Evolutionary conservation across 2,888 invertebrate species (phyloP), one percentile per base, ranked within the genome.

Genomic region (Himalopsyche anomala): DNA sequence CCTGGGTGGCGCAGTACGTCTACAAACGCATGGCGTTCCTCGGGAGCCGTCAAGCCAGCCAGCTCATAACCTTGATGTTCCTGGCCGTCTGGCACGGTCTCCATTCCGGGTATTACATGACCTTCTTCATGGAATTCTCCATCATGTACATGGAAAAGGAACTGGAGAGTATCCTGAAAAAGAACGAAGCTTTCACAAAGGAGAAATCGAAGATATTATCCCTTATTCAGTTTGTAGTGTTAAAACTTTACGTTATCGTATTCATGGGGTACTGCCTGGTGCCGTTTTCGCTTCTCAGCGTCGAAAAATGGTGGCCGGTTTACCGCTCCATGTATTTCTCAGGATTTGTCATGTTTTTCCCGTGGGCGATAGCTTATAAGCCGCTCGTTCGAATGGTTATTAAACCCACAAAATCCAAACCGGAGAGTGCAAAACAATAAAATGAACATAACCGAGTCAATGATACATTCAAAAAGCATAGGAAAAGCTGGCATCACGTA

Each of bases 31-130:
- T 99, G 74, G 97, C 96, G 90, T 99, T 98, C 91, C 93, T 99
- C 81, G 97, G 97, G 81, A 98, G 96, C 91, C 95, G 96, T 36
- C 94, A 94, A 69, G 92, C 95, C 3, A 99, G 99, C 88, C 99
- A 99, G 91, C 92, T 95, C 0, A 93, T 95, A 0, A 97, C 99
- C 0, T 92, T 99, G 69, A 85, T 95, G 0, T 99, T 99, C 92
- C 94, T 99, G 62, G 98, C 99, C 0, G 90, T 98, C 0, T 99
- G 99, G 99, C 99, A 99, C 91, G 99, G 99, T 15, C 95, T 98
- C 84, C 97, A 98, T 90, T 95, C 97, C 12, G 99, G 99, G 0
- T 99, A 99, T 90, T 99, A 98, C 91, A 93, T 97, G 90, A 96
- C 97, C 80, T 99, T 99, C 93, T 94, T 97, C 86, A 95, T 98